Evolutionary conservation across 2,888 invertebrate genomes (phyloP).

Genomic region (Campoplex capitator): DNA sequence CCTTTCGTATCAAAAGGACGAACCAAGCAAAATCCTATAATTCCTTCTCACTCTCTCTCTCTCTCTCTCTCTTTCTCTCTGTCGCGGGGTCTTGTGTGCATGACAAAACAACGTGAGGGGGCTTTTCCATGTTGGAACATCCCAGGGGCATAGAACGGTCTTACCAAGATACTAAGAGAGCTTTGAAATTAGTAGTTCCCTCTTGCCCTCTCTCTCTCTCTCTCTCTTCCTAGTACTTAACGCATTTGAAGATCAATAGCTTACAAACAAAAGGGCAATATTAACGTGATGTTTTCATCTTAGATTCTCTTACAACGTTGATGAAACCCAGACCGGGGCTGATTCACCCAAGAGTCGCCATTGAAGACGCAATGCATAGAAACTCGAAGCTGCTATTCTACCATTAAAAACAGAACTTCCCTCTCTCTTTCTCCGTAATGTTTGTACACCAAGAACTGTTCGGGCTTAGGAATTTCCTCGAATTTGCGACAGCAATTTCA

Average conservation of each 20-base stretch:
- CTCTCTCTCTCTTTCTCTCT: not conserved
- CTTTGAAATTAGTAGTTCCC: constrained; percentile 55
- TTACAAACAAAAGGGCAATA: not conserved
- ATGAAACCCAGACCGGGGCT: not conserved
- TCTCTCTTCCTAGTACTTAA: not conserved
- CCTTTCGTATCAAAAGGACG: constrained; percentile 62
- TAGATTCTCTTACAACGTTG: not conserved
- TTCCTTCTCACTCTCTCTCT: constrained; percentile 33
- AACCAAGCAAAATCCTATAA: constrained; percentile 9
- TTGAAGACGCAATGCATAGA: constrained; percentile 8
- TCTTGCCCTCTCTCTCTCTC: not conserved
- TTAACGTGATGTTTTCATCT: not conserved
- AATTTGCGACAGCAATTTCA: constrained; percentile 18
- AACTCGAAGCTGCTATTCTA: constrained; percentile 49
- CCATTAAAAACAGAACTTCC: constrained; percentile 33
- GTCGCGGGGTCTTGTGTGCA: constrained; percentile 51
- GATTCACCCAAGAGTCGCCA: not conserved
- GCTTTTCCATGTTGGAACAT: constrained; percentile 31
- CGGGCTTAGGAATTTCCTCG: not conserved
- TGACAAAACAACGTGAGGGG: constrained; percentile 67
- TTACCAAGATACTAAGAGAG: constrained; percentile 22
- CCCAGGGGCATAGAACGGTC: constrained; percentile 53
- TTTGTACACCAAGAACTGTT: constrained; percentile 25
- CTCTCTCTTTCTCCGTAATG: constrained; percentile 4
- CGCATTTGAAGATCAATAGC: constrained; percentile 10